These are phyloP conservation scores for Metaphire vulgaris DNA, from an alignment of 1,140 invertebrate genomes.

Conservation along the genomic window DNA sequence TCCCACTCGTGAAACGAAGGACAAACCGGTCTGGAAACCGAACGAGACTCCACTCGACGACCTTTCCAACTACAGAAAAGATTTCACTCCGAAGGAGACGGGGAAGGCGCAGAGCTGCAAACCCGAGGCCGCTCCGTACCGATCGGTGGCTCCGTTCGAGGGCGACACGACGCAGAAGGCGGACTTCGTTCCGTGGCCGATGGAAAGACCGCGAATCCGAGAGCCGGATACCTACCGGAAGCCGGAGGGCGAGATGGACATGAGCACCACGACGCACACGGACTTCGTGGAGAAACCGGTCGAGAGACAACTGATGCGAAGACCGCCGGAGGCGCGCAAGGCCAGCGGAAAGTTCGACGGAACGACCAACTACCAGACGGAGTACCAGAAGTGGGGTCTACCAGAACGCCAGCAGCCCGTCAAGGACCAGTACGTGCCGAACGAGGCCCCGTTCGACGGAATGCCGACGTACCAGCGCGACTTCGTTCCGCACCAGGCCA, in stretches of 20 bases:
- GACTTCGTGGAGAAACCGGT: constrained; percentile 36
- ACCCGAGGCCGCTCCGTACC: constrained; percentile 29
- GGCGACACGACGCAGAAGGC: constrained; percentile 35
- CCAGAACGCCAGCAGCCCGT: constrained; percentile 34
- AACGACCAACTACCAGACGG: constrained; percentile 47
- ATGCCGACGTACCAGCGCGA: constrained; percentile 46
- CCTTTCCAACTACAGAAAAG: constrained; percentile 45
- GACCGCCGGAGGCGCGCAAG: constrained; percentile 35
- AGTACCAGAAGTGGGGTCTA: constrained; percentile 47
- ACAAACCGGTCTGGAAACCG: constrained; percentile 39
- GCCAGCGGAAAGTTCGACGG: constrained; percentile 45
- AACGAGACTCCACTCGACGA: constrained; percentile 43
- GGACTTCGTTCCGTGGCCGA: constrained; percentile 37
- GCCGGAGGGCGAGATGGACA: constrained; percentile 41
- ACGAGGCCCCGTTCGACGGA: constrained; percentile 49
- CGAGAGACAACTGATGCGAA: constrained; percentile 28
- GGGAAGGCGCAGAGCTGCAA: constrained; percentile 25
- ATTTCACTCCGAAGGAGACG: constrained; percentile 42
- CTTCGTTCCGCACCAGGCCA: constrained; percentile 38
- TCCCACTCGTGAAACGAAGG: constrained; percentile 34
- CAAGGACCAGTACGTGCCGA: constrained; percentile 43
- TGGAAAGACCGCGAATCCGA: constrained; percentile 27
- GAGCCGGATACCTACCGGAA: constrained; percentile 31
- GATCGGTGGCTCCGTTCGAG: constrained; percentile 33
- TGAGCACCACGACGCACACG: constrained; percentile 37